Evolutionary conservation across 2,113 vertebrate genomes (phyloP).

Genomic region (Poeciliopsis occidentalis): DNA sequence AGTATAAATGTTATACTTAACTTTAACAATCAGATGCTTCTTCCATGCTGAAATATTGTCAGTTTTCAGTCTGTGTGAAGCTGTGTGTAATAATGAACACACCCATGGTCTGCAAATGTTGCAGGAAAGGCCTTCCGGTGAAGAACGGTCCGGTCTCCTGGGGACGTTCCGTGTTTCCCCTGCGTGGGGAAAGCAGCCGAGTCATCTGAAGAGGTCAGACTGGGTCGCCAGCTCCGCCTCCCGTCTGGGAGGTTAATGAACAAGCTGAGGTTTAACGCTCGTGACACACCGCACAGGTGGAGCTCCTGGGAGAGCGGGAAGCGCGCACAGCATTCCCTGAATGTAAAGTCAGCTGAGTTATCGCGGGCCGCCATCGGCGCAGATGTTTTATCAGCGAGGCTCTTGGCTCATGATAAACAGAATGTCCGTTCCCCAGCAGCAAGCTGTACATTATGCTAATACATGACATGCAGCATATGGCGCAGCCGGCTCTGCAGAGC

Average conservation of each 20-base stretch:
- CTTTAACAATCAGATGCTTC: too few species aligned
- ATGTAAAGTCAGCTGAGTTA: conserved; percentile 18
- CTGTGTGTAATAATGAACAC: not conserved
- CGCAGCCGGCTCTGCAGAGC: conserved; percentile 3
- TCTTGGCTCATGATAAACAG: conserved; percentile 44
- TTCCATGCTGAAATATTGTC: not conserved
- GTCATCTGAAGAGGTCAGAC: conserved; percentile 36
- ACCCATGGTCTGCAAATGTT: conserved; percentile 25
- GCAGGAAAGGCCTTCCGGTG: conserved; percentile 28
- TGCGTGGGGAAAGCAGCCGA: not conserved
- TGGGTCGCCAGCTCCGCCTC: conserved; percentile 6
- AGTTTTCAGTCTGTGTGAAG: conserved; percentile 17
- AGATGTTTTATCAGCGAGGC: conserved; percentile 48
- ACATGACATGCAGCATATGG: conserved; percentile 46
- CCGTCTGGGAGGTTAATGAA: conserved; percentile 21
- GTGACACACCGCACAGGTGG: conserved; percentile 1
- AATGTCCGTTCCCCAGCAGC: conserved; percentile 41
- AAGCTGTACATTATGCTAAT: conserved; percentile 38
- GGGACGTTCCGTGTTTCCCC: conserved; percentile 17
- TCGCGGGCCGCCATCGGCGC: conserved; percentile 21
- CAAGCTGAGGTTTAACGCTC: conserved; percentile 10
- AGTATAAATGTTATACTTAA: too few species aligned
- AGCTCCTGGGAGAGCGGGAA: conserved; percentile 5
- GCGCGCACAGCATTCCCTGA: conserved; percentile 14
- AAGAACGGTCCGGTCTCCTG: conserved; percentile 13